A percentile compares a stretch with the other conserved stretches of the same genome.
phyloP scores from a whole-genome alignment of 30 jellyfish, hydroid and myxozoan species.

The Pelagia noctiluca region DNA sequence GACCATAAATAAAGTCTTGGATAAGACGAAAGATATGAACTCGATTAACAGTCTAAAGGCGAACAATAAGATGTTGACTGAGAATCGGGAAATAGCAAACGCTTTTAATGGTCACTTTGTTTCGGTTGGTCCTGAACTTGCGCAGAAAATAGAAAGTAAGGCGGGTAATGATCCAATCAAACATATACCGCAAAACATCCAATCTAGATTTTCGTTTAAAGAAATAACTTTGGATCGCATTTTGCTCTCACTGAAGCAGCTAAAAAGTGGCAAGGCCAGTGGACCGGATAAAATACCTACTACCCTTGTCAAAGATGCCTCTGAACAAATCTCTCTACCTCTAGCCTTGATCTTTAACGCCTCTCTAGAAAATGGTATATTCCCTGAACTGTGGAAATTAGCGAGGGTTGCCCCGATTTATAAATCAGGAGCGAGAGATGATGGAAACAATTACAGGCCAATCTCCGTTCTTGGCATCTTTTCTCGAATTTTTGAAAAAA shows the following conservation, averaged over 20 bases:
- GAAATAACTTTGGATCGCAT: background rate
- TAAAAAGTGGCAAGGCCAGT: slow-evolving; percentile 10
- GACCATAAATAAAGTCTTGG: background rate
- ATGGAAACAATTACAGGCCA: too few relatives aligned
- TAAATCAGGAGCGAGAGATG: too few relatives aligned
- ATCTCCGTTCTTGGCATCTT: too few relatives aligned
- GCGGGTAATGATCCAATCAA: slow-evolving; percentile 7
- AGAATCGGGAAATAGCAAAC: background rate
- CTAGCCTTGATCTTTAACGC: too few relatives aligned
- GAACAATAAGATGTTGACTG: background rate
- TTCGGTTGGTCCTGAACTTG: slow-evolving; percentile 17
- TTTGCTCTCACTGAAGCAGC: background rate
- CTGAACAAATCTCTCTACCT: too few relatives aligned
- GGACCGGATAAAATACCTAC: slow-evolving; percentile 15
- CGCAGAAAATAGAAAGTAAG: slow-evolving; percentile 7
- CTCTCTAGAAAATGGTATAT: too few relatives aligned
- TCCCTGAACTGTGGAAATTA: too few relatives aligned
- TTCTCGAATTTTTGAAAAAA: too few relatives aligned
- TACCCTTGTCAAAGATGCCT: background rate
- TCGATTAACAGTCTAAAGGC: background rate
- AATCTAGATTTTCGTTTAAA: background rate
- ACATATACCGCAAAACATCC: background rate
- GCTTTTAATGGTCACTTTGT: slow-evolving; percentile 14
- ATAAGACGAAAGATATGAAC: too few relatives aligned
- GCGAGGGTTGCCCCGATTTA: too few relatives aligned